Percentiles rank a stretch among this genome's conserved stretches.
phyloP scores from a whole-genome alignment of 1,140 invertebrate species.

The Drosophila kanapiae region DNA sequence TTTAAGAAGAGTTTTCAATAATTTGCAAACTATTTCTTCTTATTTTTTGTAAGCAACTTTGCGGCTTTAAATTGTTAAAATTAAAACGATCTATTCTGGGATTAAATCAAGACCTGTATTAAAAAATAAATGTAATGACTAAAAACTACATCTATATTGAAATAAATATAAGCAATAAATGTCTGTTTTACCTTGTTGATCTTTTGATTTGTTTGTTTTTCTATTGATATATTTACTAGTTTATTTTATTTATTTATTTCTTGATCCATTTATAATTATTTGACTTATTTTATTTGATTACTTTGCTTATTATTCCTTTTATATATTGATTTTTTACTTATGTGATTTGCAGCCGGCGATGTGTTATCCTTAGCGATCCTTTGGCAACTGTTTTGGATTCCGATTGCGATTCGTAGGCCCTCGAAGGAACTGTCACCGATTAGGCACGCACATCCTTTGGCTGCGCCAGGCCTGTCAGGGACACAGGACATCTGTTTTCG shows the following conservation, averaged over 20 bases:
- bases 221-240: not conserved
- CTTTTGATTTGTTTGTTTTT: not conserved
- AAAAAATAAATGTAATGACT: no score
- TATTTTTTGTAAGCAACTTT: no score
- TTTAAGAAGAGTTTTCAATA: no score
- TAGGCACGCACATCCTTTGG: slow-evolving; percentile 21
- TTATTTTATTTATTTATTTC: not conserved
- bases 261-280: not conserved
- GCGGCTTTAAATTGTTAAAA: no score
- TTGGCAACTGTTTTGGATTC: slow-evolving; percentile 9
- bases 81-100: no score
- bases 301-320: not conserved
- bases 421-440: not conserved
- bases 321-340: not conserved
- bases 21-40: no score
- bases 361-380: slow-evolving; percentile 12
- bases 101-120: no score
- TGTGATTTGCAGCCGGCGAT: slow-evolving; percentile 1
- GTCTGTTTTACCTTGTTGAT: not conserved
- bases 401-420: not conserved
- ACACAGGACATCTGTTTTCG: slow-evolving; percentile 63
- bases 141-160: no score
- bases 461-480: not conserved
- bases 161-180: not conserved
- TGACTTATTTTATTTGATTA: no score